These are phyloP conservation scores for Drosophila sechellia DNA, from an alignment of 1,140 invertebrate species.

Conservation along the genomic window DNA sequence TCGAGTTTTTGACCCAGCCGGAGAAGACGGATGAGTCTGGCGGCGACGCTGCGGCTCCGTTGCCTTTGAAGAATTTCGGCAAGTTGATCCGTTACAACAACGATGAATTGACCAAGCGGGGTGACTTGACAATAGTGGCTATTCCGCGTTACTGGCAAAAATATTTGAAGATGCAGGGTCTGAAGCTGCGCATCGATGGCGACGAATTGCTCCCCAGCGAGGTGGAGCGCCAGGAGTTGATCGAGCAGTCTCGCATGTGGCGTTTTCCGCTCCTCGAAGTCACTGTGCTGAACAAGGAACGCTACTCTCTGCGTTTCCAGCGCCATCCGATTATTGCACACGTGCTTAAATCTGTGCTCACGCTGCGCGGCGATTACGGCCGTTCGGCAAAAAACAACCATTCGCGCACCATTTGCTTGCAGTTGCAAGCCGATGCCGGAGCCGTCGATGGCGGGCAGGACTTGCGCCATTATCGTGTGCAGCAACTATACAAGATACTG, in stretches of 20 bases:
- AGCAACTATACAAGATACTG: constrained; percentile 37
- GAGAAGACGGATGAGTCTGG: not conserved
- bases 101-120: constrained; percentile 16
- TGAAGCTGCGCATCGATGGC: constrained; percentile 4
- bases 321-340: constrained; percentile 42
- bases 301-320: constrained; percentile 45
- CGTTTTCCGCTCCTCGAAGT: constrained; percentile 32
- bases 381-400: not conserved
- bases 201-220: constrained; percentile 22
- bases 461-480: constrained; percentile 52
- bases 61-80: constrained; percentile 30
- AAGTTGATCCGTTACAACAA: constrained; percentile 45
- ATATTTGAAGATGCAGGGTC: constrained; percentile 5
- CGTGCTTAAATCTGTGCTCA: constrained; percentile 27
- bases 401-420: constrained; percentile 17
- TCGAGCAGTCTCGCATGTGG: constrained; percentile 35
- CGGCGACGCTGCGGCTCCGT: not conserved
- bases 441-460: constrained; percentile 15
- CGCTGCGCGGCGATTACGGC: constrained; percentile 31
- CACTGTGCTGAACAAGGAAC: constrained; percentile 13
- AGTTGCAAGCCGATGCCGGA: not conserved
- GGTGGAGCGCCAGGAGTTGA: constrained; percentile 12
- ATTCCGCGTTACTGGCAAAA: constrained; percentile 35
- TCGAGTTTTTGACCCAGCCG: constrained; percentile 32
- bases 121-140: constrained; percentile 49